Conservation (phyloP, 2,888 invertebrate genomes). For the Hedychridium roseum region DNA sequence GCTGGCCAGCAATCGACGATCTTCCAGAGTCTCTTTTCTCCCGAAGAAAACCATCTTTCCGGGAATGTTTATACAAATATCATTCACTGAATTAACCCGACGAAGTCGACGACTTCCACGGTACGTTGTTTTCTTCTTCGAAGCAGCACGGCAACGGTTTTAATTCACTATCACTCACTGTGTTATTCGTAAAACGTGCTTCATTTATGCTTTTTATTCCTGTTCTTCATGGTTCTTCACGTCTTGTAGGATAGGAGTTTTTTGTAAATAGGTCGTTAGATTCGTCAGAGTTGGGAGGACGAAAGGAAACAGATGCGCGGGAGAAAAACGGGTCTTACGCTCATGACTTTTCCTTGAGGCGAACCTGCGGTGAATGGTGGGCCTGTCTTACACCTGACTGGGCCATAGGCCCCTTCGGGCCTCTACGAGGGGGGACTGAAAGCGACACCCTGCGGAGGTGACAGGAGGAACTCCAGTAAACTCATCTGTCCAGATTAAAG, state of each 20-base stretch:
- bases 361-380: slow-evolving; percentile 34
- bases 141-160: not conserved
- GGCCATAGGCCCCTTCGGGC: slow-evolving; percentile 31
- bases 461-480: slow-evolving; percentile 16
- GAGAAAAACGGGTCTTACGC: no score
- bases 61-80: not conserved
- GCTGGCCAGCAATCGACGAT: slow-evolving; percentile 55
- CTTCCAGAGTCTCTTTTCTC: slow-evolving; percentile 55
- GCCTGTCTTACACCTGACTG: slow-evolving; percentile 39
- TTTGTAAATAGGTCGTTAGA: no score
- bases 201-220: no score
- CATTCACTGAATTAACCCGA: not conserved
- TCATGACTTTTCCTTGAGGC: no score
- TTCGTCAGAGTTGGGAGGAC: no score
- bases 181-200: no score
- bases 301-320: no score
- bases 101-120: slow-evolving; percentile 6
- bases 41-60: slow-evolving; percentile 55
- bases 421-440: slow-evolving; percentile 34
- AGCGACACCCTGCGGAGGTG: slow-evolving; percentile 39
- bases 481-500: not conserved
- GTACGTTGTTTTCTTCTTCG: not conserved
- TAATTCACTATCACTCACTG: no score
- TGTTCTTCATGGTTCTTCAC: no score
- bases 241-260: no score